Evolutionary conservation across 2,113 vertebrate genomes (phyloP).

Genomic region (Hippocampus guttulatus): DNA sequence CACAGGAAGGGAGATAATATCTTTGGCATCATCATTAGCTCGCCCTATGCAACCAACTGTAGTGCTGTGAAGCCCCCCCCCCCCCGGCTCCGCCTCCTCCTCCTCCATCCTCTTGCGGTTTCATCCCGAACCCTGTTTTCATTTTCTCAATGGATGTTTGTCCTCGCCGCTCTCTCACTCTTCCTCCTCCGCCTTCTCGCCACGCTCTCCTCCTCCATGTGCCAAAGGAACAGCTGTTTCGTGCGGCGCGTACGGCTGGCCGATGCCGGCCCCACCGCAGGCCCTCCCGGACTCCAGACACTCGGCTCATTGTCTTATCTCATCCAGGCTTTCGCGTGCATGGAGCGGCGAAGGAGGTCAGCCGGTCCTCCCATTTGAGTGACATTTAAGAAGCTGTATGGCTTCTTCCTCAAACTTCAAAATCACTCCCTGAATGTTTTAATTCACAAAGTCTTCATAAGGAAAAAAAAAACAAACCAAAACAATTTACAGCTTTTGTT

Average conservation of each 20-base stretch:
- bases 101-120: conserved; percentile 7
- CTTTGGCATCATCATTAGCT: conserved; percentile 1
- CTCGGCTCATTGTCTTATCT: conserved; percentile 65
- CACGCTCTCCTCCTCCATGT: conserved; percentile 24
- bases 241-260: conserved; percentile 68
- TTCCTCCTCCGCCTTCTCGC: conserved; percentile 28
- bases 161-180: conserved; percentile 20
- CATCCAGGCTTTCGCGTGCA: neutral
- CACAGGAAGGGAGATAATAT: neutral
- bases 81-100: neutral
- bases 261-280: conserved; percentile 60
- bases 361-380: neutral
- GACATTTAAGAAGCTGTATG: neutral
- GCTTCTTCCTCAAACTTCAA: no score
- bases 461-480: no score
- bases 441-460: no score
- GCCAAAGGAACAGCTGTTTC: conserved; percentile 74
- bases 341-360: neutral
- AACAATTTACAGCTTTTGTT: no score
- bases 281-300: conserved; percentile 52
- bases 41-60: neutral
- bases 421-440: no score
- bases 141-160: conserved; percentile 40
- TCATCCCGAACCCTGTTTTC: conserved; percentile 16
- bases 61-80: neutral